Percentiles rank a stretch among this genome's conserved stretches.
Conservation (phyloP, 2,113 vertebrate species). For the Neofelis nebulosa region DNA sequence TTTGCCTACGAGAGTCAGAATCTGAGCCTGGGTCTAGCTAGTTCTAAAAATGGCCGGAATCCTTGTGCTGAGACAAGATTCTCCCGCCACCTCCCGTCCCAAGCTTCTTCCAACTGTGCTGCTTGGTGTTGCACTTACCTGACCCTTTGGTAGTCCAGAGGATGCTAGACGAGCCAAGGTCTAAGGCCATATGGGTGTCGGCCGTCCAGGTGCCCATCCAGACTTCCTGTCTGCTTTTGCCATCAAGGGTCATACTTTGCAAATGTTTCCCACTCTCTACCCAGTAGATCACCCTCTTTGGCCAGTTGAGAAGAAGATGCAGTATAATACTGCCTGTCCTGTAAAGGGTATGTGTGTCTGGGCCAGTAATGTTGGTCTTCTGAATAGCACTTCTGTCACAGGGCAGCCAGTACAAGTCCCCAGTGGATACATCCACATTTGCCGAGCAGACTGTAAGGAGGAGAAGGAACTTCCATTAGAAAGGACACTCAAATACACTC, state of each 20-base stretch:
- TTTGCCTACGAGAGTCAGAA: background rate
- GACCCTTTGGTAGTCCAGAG: constrained; percentile 87
- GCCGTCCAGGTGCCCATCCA: constrained; percentile 83
- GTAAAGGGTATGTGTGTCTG: constrained; percentile 81
- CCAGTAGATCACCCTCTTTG: constrained; percentile 86
- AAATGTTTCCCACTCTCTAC: constrained; percentile 84
- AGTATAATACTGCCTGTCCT: constrained; percentile 80
- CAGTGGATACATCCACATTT: constrained; percentile 87
- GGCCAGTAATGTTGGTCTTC: constrained; percentile 67
- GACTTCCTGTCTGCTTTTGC: constrained; percentile 79
- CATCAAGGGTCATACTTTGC: constrained; percentile 85
- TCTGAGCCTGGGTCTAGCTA: background rate
- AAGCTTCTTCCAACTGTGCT: background rate
- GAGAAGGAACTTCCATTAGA: background rate
- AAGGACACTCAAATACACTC: background rate
- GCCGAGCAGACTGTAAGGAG: constrained; percentile 87
- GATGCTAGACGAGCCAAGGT: constrained; percentile 86
- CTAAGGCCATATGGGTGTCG: constrained; percentile 81
- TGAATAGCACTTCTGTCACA: constrained; percentile 88
- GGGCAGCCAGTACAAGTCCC: constrained; percentile 90
- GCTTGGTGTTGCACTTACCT: constrained; percentile 77
- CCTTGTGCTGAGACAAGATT: background rate
- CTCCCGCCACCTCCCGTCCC: background rate
- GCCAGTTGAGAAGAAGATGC: constrained; percentile 90
- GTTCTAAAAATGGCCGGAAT: background rate